Evolutionary conservation across 2,113 vertebrate genomes (phyloP), one percentile per base, ranked within the genome.

Genomic region (Loxodonta africana): DNA sequence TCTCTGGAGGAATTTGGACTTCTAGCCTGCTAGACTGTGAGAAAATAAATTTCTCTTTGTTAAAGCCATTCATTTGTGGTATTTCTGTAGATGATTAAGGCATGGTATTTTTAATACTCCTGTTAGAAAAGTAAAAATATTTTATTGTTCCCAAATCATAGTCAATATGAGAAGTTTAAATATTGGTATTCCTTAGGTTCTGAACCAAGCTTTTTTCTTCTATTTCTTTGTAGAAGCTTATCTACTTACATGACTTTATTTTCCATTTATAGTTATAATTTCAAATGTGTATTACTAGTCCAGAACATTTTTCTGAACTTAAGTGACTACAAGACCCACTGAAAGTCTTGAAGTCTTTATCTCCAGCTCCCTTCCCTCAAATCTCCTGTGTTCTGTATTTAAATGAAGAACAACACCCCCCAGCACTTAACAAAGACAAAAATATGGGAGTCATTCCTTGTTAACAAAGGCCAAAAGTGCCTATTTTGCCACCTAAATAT

Each of bases 121-220:
- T 53, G 6, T 11, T 57, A n/a, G 71, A 48, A 83, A 18, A n/a
- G 78, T 63, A 25, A 77, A 87, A 60, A 25, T 53, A 63, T 77
- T 65, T 89, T 80, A 26, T 65, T 90, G 83, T 90, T 48, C 48
- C 48, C 48, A 94, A 95, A 26, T 78, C 9, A 92, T 71, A 86
- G 12, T 86, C 6, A 53, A n/a, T 41, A 41, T 48, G 41, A 83
- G n/a, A 95, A 69, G 11, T 90, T 92, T 82, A 77, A 89, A 83
- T 44, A 15, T 15, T 88, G 63, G 0, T 8, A 73, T 89, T 94
- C 48, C 74, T 65, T 86, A 46, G 4, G 51, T 91, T 96, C 23
- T 37, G 76, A 46, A 20, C 30, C 51, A 65, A 53, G 12, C 7
- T 83, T 87, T 83, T 62, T 78, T 21, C 18, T 60, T 37, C 8